Base-by-base conservation (phyloP, 2,888 invertebrate species). In the Gari tellinella region DNA sequence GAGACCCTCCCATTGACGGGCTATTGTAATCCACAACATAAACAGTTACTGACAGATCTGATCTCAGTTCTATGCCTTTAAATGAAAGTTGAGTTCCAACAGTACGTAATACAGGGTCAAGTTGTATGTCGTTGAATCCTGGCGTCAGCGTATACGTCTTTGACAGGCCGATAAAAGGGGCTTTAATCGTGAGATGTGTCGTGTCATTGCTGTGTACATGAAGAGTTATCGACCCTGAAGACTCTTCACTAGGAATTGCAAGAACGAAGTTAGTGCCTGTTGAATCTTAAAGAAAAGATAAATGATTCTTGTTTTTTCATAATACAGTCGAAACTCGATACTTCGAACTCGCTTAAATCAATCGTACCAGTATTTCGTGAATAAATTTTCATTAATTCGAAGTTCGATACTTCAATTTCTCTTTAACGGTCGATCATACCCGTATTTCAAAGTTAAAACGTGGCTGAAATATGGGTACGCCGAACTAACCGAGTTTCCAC, bases 61-160 rank as follows among this genome's bases (percentile, higher is more conserved):
- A 41, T 46, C 56, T 66, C n/a, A 66, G 57, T 26, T 51, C 62
- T 31, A 72, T 57, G 14, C 66, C 72, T 57, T 72, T 72, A 38
- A 62, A 72, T 1, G 72, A 72, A 19, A 72, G 41, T 17, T 25
- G 52, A n/a, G 66, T 56, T 38, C 72, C 49, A 17, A 52, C 38
- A 21, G 51, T 53, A 19, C 72, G 25, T 4, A 72, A 43, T 8
- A 45, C 46, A 8, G 61, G 46, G 17, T 72, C 66, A 14, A 72
- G 58, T 48, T 43, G 38, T n/a, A 66, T 43, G 23, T 62, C 52
- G 52, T 56, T 62, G 45, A 40, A 31, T 4, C 66, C 66, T 26
- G 43, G 56, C 12, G 26, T 26, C 1, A 72, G 17, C 0, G 21
- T n/a, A 12, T 51, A 48, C 10, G 55, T 66, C 21, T 52, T 57